These are phyloP conservation scores for Melolontha melolontha DNA, from an alignment of 2,888 invertebrate genomes.

Conservation along the genomic window DNA sequence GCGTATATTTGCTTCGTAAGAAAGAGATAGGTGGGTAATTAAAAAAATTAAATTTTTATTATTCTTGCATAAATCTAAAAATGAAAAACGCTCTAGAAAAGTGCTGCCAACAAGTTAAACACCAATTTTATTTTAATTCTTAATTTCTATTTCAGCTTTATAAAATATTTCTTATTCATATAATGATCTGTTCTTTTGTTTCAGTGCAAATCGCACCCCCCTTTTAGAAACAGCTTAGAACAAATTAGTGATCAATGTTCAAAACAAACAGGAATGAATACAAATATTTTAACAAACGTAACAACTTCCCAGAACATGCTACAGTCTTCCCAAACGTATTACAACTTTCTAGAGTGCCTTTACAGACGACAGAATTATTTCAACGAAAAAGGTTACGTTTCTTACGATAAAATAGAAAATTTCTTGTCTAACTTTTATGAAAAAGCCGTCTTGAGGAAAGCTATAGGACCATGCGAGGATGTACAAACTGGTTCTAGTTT, in stretches of 20 bases:
- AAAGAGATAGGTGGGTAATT: too few relatives aligned
- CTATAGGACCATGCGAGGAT: constrained; percentile 18
- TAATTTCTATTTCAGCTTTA: too few relatives aligned
- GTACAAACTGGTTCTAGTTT: constrained; percentile 8
- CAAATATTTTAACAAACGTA: background rate
- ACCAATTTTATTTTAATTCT: too few relatives aligned
- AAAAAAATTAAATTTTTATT: too few relatives aligned
- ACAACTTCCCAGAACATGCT: constrained; percentile 9
- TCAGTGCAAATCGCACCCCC: constrained; percentile 3
- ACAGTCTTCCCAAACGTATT: constrained; percentile 1
- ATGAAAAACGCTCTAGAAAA: too few relatives aligned
- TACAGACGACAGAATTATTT: constrained; percentile 40
- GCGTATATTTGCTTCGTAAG: too few relatives aligned
- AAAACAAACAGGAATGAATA: constrained; percentile 19
- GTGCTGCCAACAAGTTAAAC: too few relatives aligned
- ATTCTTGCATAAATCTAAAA: too few relatives aligned
- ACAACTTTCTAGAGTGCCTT: constrained; percentile 33
- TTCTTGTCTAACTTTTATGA: constrained; percentile 21
- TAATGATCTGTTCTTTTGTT: constrained; percentile 2
- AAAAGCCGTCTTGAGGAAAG: background rate
- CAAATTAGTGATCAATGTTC: constrained; percentile 11
- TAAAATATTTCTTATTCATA: background rate
- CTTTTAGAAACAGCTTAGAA: background rate
- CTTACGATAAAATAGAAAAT: constrained; percentile 29
- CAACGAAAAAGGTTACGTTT: constrained; percentile 25